phyloP scores from a whole-genome alignment of 2,113 vertebrate genomes.

The Hassar affinis region DNA sequence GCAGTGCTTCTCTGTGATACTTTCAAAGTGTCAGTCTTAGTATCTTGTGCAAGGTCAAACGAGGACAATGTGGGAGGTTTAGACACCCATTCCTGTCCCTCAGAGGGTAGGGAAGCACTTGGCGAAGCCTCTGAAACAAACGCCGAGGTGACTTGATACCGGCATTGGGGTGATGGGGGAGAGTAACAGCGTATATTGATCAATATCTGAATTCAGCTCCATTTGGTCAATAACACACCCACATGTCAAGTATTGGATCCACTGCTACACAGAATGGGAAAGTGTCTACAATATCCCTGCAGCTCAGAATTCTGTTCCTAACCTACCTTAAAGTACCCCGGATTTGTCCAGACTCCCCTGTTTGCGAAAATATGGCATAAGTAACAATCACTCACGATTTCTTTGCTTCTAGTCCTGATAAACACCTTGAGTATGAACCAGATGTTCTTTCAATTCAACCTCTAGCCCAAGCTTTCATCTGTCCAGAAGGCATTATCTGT shows the following conservation, averaged over 20 bases:
- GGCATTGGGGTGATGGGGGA: conserved; percentile 46
- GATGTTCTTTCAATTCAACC: neutral
- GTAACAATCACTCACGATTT: no score
- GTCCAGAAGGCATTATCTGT: neutral
- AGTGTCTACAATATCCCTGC: conserved; percentile 60
- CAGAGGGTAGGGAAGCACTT: conserved; percentile 8
- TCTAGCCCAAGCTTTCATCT: neutral
- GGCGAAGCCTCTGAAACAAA: neutral
- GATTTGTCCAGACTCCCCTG: neutral
- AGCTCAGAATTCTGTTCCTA: neutral
- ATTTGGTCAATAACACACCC: conserved; percentile 7
- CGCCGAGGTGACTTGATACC: conserved; percentile 28
- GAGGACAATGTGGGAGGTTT: neutral
- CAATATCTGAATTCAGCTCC: conserved; percentile 24
- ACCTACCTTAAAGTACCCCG: neutral
- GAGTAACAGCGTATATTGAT: conserved; percentile 58
- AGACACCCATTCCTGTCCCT: neutral
- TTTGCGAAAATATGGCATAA: no score
- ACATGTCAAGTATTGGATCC: conserved; percentile 52
- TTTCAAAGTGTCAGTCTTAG: conserved; percentile 2
- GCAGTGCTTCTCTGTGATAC: neutral
- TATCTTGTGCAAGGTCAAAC: conserved; percentile 15
- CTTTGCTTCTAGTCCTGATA: neutral
- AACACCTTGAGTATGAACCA: neutral
- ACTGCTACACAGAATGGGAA: conserved; percentile 47